Evolutionary conservation across 2,888 invertebrate species (phyloP).

Genomic region (Coelinius sp.): DNA sequence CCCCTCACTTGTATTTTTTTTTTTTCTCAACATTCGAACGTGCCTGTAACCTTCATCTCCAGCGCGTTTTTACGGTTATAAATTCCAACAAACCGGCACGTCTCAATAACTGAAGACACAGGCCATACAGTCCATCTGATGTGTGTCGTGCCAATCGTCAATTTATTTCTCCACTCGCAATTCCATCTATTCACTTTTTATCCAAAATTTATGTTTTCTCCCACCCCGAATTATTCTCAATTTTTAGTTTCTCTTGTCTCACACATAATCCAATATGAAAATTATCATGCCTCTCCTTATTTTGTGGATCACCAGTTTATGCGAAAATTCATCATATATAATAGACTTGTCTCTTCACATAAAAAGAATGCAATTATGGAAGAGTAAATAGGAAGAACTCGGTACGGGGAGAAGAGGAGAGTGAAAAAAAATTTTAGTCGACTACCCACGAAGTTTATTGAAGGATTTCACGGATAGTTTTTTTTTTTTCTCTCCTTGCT

Average conservation of each 20-base stretch:
- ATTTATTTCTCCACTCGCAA: slow-evolving; percentile 25
- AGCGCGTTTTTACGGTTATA: slow-evolving; percentile 37
- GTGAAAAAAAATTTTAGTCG: neutral
- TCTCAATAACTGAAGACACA: slow-evolving; percentile 31
- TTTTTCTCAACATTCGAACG: slow-evolving; percentile 18
- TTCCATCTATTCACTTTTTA: neutral
- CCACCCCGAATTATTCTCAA: neutral
- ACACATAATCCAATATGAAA: no score
- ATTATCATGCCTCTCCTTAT: no score
- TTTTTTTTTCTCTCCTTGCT: neutral
- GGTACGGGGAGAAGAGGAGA: neutral
- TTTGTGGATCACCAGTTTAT: no score
- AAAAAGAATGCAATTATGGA: neutral
- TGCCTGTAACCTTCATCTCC: slow-evolving; percentile 20
- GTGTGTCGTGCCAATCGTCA: slow-evolving; percentile 31
- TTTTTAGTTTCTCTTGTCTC: neutral
- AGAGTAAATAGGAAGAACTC: neutral
- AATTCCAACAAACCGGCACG: slow-evolving; percentile 37
- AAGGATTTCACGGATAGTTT: slow-evolving; percentile 18
- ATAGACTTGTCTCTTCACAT: no score
- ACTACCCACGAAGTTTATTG: slow-evolving; percentile 23
- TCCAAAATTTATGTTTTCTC: neutral
- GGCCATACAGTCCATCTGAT: slow-evolving; percentile 6
- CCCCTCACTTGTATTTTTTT: neutral
- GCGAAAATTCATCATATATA: no score